Conservation (phyloP, 2,888 invertebrate genomes). For the Parnassius apollo region DNA sequence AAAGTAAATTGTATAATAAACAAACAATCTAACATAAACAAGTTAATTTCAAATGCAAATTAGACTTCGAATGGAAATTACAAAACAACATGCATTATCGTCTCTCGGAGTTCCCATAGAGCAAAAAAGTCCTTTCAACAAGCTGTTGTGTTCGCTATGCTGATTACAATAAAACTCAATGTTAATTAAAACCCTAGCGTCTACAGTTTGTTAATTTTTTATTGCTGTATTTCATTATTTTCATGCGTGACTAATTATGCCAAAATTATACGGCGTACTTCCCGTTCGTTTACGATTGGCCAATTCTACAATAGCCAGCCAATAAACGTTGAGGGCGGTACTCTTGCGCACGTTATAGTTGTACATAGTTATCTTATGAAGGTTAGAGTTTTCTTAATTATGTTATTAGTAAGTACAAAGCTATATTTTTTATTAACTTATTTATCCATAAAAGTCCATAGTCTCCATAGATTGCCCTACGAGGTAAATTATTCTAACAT, state of each 20-base stretch:
- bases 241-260: conserved; percentile 77
- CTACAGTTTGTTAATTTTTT: conserved; percentile 1
- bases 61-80: conserved; percentile 23
- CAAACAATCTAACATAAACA: conserved; percentile 16
- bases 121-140: conserved; percentile 4
- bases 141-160: conserved; percentile 3
- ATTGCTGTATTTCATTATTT: conserved; percentile 40
- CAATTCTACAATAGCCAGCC: conserved; percentile 61
- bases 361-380: no score
- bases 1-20: conserved; percentile 17
- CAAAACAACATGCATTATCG: conserved; percentile 23
- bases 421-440: no score
- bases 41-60: conserved; percentile 22
- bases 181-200: no score
- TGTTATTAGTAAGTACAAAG: no score
- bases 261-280: conserved; percentile 69
- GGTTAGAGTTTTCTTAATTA: no score
- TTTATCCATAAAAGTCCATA: no score
- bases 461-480: no score
- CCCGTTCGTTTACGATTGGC: conserved; percentile 61
- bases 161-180: conserved; percentile 18
- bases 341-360: conserved; percentile 58
- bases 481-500: no score
- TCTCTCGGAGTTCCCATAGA: conserved; percentile 17
- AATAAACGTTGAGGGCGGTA: conserved; percentile 69